Conservation (phyloP, 2,113 vertebrate genomes). For the Natator depressus region DNA sequence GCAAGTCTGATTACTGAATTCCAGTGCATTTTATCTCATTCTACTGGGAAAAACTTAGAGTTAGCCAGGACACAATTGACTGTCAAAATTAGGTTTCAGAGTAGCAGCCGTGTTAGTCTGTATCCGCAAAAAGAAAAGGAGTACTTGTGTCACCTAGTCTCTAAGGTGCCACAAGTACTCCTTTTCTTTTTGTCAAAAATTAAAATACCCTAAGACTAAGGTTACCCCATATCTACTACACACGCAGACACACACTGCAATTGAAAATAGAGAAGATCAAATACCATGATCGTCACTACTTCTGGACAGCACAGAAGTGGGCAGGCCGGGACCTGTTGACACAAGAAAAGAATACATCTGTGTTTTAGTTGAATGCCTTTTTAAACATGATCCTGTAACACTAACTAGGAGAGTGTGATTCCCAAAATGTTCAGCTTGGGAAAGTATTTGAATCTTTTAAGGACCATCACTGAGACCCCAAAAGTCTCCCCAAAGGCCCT, state of each 20-base stretch:
- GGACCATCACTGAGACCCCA: neutral
- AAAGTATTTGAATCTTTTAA: neutral
- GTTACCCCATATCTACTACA: neutral
- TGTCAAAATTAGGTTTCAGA: neutral
- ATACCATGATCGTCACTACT: conserved; percentile 83
- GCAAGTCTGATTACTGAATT: neutral
- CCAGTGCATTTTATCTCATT: neutral
- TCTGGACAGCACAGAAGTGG: conserved; percentile 82
- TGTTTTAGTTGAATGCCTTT: neutral
- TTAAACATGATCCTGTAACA: neutral
- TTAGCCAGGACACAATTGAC: neutral
- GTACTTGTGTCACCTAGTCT: too few species aligned
- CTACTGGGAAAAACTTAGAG: neutral
- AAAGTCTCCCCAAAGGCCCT: neutral
- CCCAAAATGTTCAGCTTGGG: neutral
- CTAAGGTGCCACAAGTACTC: too few species aligned
- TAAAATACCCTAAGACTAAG: neutral
- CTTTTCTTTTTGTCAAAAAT: neutral
- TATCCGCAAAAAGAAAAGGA: too few species aligned
- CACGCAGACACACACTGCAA: neutral
- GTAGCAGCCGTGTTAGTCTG: too few species aligned
- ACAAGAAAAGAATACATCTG: conserved; percentile 36
- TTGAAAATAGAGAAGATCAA: neutral
- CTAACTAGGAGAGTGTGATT: neutral
- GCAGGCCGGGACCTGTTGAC: conserved; percentile 89